These are phyloP conservation scores for Uloborus plumipes DNA, from an alignment of 2,888 invertebrate genomes.

Conservation along the genomic window DNA sequence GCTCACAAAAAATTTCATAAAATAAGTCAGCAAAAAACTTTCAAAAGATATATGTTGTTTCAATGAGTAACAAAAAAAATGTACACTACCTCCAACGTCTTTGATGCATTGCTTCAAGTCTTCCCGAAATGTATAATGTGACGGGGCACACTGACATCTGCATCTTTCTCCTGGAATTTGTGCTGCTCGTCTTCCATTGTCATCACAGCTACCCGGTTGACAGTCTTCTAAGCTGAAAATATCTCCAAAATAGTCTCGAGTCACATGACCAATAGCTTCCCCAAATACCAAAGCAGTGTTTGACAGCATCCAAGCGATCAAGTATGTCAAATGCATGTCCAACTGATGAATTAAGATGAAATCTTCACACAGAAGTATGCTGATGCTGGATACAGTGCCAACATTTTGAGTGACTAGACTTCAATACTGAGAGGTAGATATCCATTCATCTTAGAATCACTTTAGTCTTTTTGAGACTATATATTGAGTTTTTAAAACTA, in stretches of 20 bases:
- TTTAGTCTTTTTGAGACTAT: no score
- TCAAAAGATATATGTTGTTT: no score
- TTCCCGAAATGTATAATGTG: slow-evolving; percentile 85
- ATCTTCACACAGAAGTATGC: neutral
- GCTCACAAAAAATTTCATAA: no score
- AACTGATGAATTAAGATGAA: neutral
- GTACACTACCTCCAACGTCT: slow-evolving; percentile 82
- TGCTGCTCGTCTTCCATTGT: slow-evolving; percentile 72
- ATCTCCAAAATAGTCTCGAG: slow-evolving; percentile 77
- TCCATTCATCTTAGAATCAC: no score
- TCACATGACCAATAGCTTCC: slow-evolving; percentile 70
- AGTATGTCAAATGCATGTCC: slow-evolving; percentile 28
- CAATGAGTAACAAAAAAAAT: neutral
- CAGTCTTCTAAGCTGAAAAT: slow-evolving; percentile 74
- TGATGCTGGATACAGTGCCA: neutral
- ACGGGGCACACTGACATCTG: slow-evolving; percentile 83
- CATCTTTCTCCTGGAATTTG: slow-evolving; percentile 74
- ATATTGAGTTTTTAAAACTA: no score
- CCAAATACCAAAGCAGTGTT: neutral
- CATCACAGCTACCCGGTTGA: slow-evolving; percentile 43
- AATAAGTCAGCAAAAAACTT: no score
- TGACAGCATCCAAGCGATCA: slow-evolving; percentile 14
- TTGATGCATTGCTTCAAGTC: slow-evolving; percentile 88
- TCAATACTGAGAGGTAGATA: no score
- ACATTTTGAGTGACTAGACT: neutral